Base-by-base conservation (phyloP, 2,113 vertebrate genomes). In the Rhombomys opimus region DNA sequence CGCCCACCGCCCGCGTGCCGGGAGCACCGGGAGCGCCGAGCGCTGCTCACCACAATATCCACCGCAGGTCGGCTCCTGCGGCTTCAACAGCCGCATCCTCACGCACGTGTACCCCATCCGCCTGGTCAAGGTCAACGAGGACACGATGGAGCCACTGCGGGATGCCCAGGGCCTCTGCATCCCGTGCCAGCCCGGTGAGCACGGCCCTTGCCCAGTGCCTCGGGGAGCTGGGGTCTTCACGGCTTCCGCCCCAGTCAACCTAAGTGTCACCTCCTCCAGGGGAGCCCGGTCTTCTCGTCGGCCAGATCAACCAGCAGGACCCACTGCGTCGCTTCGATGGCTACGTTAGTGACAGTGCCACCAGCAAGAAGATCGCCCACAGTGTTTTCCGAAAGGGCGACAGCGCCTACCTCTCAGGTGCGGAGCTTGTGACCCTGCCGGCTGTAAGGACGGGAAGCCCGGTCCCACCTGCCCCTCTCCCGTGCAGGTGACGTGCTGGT, bases 251-350 rank as follows among this genome's bases (percentile, higher is more conserved):
- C 2, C n/a, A 0, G 59, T 65, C 70, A 85, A 27, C 77, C 78
- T 32, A 38, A 46, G 2, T 0, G 54, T 59, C 75, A 89, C 87
- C 23, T 84, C 78, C 25, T 57, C 2, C 96, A 99, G 99, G 99
- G 22, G 99, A 99, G 87, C 99, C 99, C 0, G 99, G 99, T 0
- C 97, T 99, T 94, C 97, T 99, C 0, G 99, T 99, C 2, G 99
- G 99, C 0, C 98, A 97, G 95, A 99, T 99, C 89, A 98, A 99
- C 95, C 98, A 99, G 90, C 97, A 94, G 1, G 99, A 99, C 88
- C 99, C 99, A 0, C 98, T 99, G 93, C 98, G 99, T 1, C 99
- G 99, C n/a, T 99, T 99, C 0, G 99, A 99, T 0, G 99, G 99
- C 54, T 99, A 99, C 4, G 98, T 98, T 30, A 99, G 97, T 57